Conservation (phyloP, 2,113 vertebrate species). For the Amblyornis subalaris region DNA sequence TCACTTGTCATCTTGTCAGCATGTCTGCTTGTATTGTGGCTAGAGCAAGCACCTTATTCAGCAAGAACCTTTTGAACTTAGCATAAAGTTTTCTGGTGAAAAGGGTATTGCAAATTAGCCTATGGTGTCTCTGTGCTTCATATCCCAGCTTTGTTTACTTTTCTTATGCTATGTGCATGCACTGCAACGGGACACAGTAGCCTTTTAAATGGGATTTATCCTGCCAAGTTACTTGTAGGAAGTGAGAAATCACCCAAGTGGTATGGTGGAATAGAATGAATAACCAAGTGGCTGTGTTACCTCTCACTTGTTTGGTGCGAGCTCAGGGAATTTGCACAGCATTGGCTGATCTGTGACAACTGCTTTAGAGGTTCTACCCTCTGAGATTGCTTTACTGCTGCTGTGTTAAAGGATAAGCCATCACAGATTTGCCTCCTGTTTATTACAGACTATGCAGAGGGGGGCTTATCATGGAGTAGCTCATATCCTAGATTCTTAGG, state of each 20-base stretch:
- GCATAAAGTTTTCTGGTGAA: not conserved
- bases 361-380: not conserved
- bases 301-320: not conserved
- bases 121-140: not conserved
- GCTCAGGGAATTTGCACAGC: not conserved
- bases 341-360: not conserved
- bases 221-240: not conserved
- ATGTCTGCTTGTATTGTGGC: not conserved
- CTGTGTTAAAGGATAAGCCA: not conserved
- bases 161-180: not conserved
- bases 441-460: not conserved
- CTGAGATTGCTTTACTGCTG: not conserved
- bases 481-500: not conserved
- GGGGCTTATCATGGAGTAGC: not conserved
- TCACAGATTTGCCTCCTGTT: not conserved
- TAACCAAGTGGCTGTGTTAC: not conserved
- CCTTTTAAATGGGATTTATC: not conserved
- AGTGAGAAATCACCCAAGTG: not conserved
- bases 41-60: not conserved
- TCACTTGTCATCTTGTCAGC: not conserved
- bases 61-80: not conserved
- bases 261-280: not conserved
- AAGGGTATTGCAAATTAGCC: not conserved
- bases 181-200: not conserved
- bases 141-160: not conserved